Evolutionary conservation across 2,113 vertebrate species (phyloP).

Genomic region (Percopsis transmontana): DNA sequence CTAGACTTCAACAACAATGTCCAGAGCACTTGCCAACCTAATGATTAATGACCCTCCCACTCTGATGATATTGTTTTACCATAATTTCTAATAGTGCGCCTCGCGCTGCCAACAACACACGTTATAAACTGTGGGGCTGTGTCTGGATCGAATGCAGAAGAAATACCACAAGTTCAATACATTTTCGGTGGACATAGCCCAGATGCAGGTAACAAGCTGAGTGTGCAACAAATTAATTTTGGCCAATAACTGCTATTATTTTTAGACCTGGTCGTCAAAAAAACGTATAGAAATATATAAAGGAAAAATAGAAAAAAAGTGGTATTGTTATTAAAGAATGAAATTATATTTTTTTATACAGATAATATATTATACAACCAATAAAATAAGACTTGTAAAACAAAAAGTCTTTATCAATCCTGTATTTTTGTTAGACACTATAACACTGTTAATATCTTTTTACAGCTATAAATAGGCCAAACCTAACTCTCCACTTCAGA

Average conservation of each 20-base stretch:
- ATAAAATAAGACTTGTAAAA: too few relatives aligned
- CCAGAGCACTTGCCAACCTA: conserved; percentile 66
- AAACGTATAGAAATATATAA: too few relatives aligned
- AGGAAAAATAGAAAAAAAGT: too few relatives aligned
- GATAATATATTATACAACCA: too few relatives aligned
- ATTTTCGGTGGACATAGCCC: conserved; percentile 39
- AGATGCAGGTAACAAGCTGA: conserved; percentile 11
- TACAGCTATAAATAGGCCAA: too few relatives aligned
- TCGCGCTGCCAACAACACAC: conserved; percentile 47
- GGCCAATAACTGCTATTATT: conserved; percentile 17
- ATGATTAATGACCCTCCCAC: conserved; percentile 73
- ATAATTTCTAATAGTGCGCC: conserved; percentile 61
- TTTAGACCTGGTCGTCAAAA: too few relatives aligned
- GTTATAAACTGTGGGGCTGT: conserved; percentile 27
- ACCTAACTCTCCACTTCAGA: not conserved
- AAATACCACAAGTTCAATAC: conserved; percentile 11
- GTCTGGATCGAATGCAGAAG: conserved; percentile 60
- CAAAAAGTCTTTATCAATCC: too few relatives aligned
- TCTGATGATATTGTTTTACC: conserved; percentile 63
- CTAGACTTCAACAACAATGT: conserved; percentile 58
- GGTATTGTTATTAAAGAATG: too few relatives aligned
- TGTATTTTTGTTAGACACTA: too few relatives aligned
- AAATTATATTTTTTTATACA: too few relatives aligned
- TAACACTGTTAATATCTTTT: too few relatives aligned
- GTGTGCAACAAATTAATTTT: not conserved